These are phyloP conservation scores for Centrocercus urophasianus DNA, from an alignment of 2,113 vertebrate species.

Conservation along the genomic window DNA sequence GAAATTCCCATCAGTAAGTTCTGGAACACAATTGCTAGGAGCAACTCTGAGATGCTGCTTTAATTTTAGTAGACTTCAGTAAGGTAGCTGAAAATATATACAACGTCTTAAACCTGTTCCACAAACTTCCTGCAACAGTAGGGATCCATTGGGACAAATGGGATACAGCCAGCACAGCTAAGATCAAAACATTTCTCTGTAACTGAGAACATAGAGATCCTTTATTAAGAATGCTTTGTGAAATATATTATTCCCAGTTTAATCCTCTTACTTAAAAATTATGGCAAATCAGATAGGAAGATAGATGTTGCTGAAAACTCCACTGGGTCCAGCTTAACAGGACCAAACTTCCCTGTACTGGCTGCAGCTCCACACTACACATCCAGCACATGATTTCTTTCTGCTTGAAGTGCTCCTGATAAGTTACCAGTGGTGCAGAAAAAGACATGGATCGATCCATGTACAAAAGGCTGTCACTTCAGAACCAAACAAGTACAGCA, in stretches of 20 bases:
- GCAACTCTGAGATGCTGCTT: neutral
- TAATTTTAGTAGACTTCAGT: neutral
- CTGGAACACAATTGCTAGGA: neutral
- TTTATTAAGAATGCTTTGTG: neutral
- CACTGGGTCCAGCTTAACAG: neutral
- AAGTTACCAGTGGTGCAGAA: neutral
- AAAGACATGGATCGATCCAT: neutral
- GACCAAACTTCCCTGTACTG: too few relatives aligned
- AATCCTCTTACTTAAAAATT: neutral
- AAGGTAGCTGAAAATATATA: neutral
- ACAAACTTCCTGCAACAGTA: neutral
- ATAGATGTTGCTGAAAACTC: neutral
- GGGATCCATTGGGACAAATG: neutral
- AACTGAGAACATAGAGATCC: neutral
- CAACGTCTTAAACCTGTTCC: neutral
- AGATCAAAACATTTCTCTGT: neutral
- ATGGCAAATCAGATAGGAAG: neutral
- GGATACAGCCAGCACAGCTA: neutral
- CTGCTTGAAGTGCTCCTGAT: neutral
- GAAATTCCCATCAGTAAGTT: conserved; percentile 5
- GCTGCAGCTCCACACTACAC: neutral
- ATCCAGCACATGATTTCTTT: neutral
- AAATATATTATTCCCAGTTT: neutral
- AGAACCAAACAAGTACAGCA: neutral
- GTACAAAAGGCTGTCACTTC: neutral